Base-by-base conservation (phyloP, 37 sponge, comb jelly and placozoan genomes). In the Bolinopsis microptera region DNA sequence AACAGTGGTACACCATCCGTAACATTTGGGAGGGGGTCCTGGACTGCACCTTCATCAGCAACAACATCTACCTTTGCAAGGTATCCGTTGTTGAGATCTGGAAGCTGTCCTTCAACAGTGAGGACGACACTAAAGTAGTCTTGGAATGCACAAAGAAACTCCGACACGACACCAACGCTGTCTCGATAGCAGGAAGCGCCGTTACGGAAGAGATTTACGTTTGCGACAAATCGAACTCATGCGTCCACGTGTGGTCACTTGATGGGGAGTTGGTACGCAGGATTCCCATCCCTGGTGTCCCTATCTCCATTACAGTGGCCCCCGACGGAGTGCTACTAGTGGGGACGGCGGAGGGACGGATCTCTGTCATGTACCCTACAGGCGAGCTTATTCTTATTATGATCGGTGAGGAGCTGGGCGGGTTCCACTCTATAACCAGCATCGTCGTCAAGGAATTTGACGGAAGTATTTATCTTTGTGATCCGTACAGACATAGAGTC, bases 401-500 rank as follows among this genome's bases (percentile, higher is more conserved):
- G 82, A 13, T 80, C 32, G 82, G 82, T 1, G 82, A 80, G 82
- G 82, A 80, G 22, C 38, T 80, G 37, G 82, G 82, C 1, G 82
- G 82, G 37, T 80, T 80, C 38, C 82, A 80, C 82, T 80, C 82
- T 22, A 80, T 80, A 33, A 80, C 82, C 38, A 80, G 82, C 38
- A 80, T 80, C 32, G 82, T 80, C 21, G 82, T 80, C 21, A 80
- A 80, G 82, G 82, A 80, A 37, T 80, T 80, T 34, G 82, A 80
- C 30, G 82, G 82, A 5, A 80, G 82, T 80, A 80, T 80, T 30
- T 80, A 80, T 35, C 82, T 80, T 1, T 32, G 38, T 80, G 82
- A 80, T 36, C 82, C 82, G 82, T 80, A 80, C 37, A 80, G 82
- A 80, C 82, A 80, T 80, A 28, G 82, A 33, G 82, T 80, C 2